Base-by-base conservation (phyloP, 2,797 vertebrate species). In the Melanotaenia boesemani region DNA sequence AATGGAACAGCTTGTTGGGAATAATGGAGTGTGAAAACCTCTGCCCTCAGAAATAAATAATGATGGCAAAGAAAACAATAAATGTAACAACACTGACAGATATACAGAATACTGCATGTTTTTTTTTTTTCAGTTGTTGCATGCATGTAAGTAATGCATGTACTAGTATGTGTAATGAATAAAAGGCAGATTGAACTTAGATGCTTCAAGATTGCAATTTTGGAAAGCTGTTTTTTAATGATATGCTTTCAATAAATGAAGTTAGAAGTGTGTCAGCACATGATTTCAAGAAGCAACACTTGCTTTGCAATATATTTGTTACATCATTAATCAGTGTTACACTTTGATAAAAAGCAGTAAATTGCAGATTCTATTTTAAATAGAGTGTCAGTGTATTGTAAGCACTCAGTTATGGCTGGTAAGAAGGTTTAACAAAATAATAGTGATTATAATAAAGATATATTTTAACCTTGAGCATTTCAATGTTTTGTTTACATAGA, bases 21-120 rank as follows among this genome's bases (percentile, higher is more conserved):
- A 89, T 82, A 88, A 89, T 89, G 82, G 80, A 86, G 81, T 66
- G 83, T 86, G 83, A 72, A 71, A 71, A 77, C 86, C 88, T 84
- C 71, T 88, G 86, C 48, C 75, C 79, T 79, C 6, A 4, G 34
- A 74, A 56, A 79, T 78, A 80, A 86, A 87, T 80, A 81, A 76
- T 34, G 12, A 67, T 28, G 13, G 55, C 8, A 44, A 36, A 44
- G 48, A 63, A 76, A 56, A 74, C 22, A 70, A 59, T 66, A n/a
- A 26, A 30, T n/a, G n/a, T 68, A 62, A 36, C 69, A 62, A 36
- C 60, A 74, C 30, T 10, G 62, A 76, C 52, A 55, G 13, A 67
- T 72, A 24, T 57, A 74, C 28, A 28, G 28, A 78, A 77, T 55
- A 41, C 15, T 18, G n/a, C 1, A 34, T 61, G 54, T 28, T 28